Evolutionary conservation across 1,140 invertebrate genomes (phyloP).

Genomic region (Achatina immaculata): DNA sequence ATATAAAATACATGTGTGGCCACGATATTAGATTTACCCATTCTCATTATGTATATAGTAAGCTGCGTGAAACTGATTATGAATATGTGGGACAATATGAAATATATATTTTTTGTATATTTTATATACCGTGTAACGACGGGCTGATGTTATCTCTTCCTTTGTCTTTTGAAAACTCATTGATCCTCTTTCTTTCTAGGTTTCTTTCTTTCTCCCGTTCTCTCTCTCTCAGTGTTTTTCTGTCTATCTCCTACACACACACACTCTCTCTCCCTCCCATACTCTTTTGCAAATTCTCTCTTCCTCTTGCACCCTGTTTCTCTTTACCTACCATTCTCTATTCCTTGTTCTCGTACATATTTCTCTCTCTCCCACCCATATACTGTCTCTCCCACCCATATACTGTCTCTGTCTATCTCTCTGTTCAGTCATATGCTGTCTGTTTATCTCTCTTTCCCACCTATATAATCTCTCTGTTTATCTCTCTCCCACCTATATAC

Average conservation of each 20-base stretch:
- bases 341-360: neutral
- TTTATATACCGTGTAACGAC: too few species aligned
- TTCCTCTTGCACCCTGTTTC: neutral
- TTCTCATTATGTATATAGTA: too few species aligned
- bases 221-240: too few species aligned
- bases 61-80: too few species aligned
- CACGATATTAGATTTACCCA: too few species aligned
- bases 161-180: neutral
- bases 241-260: neutral
- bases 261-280: conserved; percentile 12
- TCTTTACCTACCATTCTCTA: neutral
- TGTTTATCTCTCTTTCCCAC: neutral
- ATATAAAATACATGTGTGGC: too few species aligned
- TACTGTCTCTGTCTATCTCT: neutral
- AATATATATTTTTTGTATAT: too few species aligned
- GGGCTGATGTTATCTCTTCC: neutral
- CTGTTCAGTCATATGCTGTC: neutral
- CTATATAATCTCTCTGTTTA: neutral
- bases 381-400: neutral
- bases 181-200: neutral
- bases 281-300: neutral
- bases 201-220: too few species aligned
- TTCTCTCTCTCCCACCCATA: neutral
- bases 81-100: too few species aligned
- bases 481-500: too few species aligned